Percentiles rank a stretch among this genome's conserved stretches.
Evolutionary conservation across 2,113 vertebrate species (phyloP).

Genomic region (Thermophis baileyi): DNA sequence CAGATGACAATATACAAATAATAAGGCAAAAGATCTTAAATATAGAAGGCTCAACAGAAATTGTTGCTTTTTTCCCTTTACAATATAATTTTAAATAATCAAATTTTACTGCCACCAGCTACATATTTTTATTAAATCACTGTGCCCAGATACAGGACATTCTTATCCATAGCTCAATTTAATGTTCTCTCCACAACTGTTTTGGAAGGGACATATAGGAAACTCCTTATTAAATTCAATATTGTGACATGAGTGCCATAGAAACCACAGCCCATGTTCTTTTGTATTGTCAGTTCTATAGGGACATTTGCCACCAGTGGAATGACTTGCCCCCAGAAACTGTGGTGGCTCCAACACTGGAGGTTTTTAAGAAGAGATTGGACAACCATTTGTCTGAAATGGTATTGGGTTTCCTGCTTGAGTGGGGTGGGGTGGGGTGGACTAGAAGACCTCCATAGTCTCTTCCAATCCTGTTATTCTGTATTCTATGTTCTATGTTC

Average conservation of each 20-base stretch:
- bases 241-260: not conserved
- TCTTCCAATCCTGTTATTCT: not conserved
- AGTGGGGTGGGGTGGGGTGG: too few relatives aligned
- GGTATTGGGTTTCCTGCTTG: not conserved
- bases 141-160: not conserved
- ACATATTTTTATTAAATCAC: not conserved
- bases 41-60: not conserved
- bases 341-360: not conserved
- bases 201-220: not conserved
- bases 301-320: not conserved
- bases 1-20: not conserved
- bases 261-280: not conserved
- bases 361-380: not conserved
- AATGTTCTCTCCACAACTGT: not conserved
- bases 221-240: not conserved
- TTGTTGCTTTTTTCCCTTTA: not conserved
- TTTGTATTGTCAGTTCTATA: not conserved
- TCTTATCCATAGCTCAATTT: not conserved
- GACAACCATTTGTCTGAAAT: not conserved
- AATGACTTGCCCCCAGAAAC: not conserved
- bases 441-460: not conserved
- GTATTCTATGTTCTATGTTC: not conserved
- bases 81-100: not conserved
- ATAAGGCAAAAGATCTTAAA: not conserved
- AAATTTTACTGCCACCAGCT: not conserved